Base-by-base conservation (phyloP, 2,797 vertebrate genomes). In the Enteromius unitaeniatus region DNA sequence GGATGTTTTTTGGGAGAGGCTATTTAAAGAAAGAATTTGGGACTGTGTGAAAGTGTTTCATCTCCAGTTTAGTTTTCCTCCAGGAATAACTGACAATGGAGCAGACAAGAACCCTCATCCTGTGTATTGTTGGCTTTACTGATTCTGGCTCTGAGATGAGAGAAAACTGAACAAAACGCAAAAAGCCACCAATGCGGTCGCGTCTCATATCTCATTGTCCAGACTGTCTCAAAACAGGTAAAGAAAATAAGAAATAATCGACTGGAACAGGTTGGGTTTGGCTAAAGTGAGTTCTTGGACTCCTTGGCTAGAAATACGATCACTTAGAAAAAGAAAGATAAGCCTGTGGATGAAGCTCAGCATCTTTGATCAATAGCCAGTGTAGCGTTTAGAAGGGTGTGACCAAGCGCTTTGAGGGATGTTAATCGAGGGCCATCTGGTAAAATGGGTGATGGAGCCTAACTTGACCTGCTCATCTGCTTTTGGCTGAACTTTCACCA, bases 11-110 rank as follows among this genome's bases (percentile, higher is more conserved):
- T 73, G n/a, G 79, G 70, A 14, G 19, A 88, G 87, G 37, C 58
- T 45, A 40, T 70, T 68, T 72, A 78, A 70, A 58, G 26, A 19
- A 62, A 37, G 47, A 49, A 14, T 77, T 65, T 65, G 21, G 60
- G 8, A 15, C n/a, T 49, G 15, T 55, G 40, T 74, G 1, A 74
- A 69, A 10, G 17, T 45, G 4, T 70, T 55, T 78, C 65, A 37
- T 69, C 40, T 72, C 45, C 58, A 74, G 45, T 78, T 86, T 82
- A 47, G 67, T 3, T 62, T 81, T 79, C 26, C 47, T 53, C 49
- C 5, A 6, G 78, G 70, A 85, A 90, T 89, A 89, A 84, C 86
- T 85, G 85, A 92, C 92, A 93, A 93, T 90, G 55, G 80, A 84
- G 82, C 86, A 64, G 79, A 85, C 69, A 84, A 62, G n/a, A 15